A percentile compares a stretch with the other conserved stretches of the same genome.
Conservation (phyloP, 2,888 invertebrate genomes). For the Nysson spinosus region DNA sequence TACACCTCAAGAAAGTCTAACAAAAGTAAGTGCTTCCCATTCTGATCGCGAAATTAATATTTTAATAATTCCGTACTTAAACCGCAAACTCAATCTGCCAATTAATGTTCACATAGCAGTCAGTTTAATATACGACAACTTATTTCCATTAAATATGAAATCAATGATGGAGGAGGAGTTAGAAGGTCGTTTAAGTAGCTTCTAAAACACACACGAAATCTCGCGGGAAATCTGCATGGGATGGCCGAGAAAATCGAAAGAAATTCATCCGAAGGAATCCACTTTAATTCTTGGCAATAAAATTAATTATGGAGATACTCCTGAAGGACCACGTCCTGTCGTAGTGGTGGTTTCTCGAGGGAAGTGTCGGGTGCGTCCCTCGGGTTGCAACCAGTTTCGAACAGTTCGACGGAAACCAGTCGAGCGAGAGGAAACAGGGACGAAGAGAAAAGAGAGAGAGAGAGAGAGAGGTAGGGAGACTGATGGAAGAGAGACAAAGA, state of each 20-base stretch:
- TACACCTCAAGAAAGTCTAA: too few relatives aligned
- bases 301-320: constrained; percentile 67
- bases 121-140: too few relatives aligned
- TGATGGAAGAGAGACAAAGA: constrained; percentile 54
- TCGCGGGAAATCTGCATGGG: constrained; percentile 14
- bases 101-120: too few relatives aligned
- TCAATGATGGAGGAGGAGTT: too few relatives aligned
- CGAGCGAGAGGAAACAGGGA: constrained; percentile 64
- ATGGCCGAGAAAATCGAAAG: neutral
- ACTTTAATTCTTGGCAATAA: constrained; percentile 56
- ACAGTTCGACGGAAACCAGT: constrained; percentile 74
- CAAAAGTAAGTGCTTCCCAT: too few relatives aligned
- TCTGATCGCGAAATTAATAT: too few relatives aligned
- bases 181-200: too few relatives aligned
- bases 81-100: too few relatives aligned
- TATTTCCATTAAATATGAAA: too few relatives aligned
- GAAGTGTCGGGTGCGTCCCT: constrained; percentile 43
- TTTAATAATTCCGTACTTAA: too few relatives aligned
- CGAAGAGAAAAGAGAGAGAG: constrained; percentile 36
- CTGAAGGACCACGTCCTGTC: constrained; percentile 27
- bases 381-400: constrained; percentile 70
- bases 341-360: constrained; percentile 33
- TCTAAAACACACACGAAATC: constrained; percentile 6
- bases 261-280: constrained; percentile 16
- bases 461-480: neutral